Percentiles rank a stretch among this genome's conserved stretches.
Conservation (phyloP, 2,888 invertebrate species). For the Epirrhoe alternata region DNA sequence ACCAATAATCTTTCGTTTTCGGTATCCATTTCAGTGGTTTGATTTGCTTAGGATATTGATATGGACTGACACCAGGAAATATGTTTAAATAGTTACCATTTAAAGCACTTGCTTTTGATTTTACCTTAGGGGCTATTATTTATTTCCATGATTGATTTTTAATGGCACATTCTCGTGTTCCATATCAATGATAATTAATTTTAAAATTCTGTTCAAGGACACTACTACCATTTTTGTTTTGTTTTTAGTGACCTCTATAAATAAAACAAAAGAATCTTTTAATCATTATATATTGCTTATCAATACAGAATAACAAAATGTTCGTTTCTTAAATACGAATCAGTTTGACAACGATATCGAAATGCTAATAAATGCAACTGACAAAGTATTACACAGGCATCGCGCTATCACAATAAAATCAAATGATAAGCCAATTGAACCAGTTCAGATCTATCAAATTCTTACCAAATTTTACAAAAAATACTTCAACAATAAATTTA, state of each 20-base stretch:
- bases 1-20: conserved; percentile 46
- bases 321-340: conserved; percentile 75
- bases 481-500: conserved; percentile 73
- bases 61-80: background rate
- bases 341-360: conserved; percentile 73
- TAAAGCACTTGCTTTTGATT: background rate
- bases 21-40: conserved; percentile 35
- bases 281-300: conserved; percentile 84
- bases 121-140: conserved; percentile 5
- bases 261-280: conserved; percentile 59
- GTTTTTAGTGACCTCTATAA: conserved; percentile 15
- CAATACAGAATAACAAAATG: conserved; percentile 82
- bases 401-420: conserved; percentile 78
- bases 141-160: background rate
- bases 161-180: background rate
- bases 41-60: background rate
- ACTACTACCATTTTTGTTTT: background rate
- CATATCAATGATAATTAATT: background rate
- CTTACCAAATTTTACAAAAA: conserved; percentile 76
- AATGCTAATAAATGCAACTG: conserved; percentile 84
- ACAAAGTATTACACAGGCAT: conserved; percentile 70
- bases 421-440: conserved; percentile 78
- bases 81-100: background rate
- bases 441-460: conserved; percentile 69
- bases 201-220: background rate